Evolutionary conservation across 2,113 vertebrate genomes (phyloP).

Genomic region (Grantiella picta): DNA sequence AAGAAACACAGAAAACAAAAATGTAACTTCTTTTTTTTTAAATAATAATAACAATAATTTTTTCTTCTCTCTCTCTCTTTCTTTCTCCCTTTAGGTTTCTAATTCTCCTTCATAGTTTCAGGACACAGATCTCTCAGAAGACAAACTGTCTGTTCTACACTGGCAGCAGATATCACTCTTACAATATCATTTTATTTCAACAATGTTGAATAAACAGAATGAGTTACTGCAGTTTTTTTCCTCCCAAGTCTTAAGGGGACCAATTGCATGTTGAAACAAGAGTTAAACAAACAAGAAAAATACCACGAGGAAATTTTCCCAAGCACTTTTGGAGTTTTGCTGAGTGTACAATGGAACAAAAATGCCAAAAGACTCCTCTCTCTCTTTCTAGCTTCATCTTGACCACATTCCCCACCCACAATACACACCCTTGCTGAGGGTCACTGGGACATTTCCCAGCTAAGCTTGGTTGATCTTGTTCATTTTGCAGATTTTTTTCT

Average conservation of each 20-base stretch:
- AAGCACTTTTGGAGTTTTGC: not conserved
- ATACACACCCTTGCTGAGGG: rapidly evolving
- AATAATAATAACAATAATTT: not conserved
- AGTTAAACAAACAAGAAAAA: not conserved
- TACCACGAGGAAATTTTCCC: not conserved
- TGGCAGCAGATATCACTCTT: not conserved
- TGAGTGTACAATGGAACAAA: not conserved
- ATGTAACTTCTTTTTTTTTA: not conserved
- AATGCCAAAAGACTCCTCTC: not conserved
- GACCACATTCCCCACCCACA: not conserved
- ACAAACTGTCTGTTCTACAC: not conserved
- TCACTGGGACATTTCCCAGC: not conserved
- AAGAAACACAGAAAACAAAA: not conserved
- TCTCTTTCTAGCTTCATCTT: not conserved
- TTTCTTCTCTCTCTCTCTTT: not conserved
- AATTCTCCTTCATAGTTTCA: not conserved
- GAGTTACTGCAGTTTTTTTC: not conserved
- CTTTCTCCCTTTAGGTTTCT: not conserved
- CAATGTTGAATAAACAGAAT: not conserved
- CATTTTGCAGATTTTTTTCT: not conserved
- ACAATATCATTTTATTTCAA: not conserved
- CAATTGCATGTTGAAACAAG: not conserved
- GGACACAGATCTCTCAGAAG: not conserved
- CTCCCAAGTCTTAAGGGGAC: not conserved
- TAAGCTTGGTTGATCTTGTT: not conserved